phyloP scores from a whole-genome alignment of 1,140 invertebrate species.

The Caenorhabditis inopinata region DNA sequence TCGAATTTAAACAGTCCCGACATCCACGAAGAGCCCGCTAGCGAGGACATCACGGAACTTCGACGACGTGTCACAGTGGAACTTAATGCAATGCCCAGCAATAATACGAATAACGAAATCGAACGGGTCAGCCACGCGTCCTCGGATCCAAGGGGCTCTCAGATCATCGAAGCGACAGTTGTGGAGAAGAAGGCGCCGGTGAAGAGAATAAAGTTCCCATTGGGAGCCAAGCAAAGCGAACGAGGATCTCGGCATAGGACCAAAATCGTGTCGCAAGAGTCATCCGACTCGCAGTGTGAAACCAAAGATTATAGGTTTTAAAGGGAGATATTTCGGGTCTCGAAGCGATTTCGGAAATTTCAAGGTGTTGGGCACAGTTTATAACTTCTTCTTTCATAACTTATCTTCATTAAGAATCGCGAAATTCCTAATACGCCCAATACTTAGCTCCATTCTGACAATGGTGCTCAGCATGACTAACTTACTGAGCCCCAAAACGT shows the following conservation, averaged over 20 bases:
- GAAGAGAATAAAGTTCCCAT: slow-evolving; percentile 44
- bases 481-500: too few relatives aligned
- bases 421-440: too few relatives aligned
- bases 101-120: background rate
- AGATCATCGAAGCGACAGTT: background rate
- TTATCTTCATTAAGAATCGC: too few relatives aligned
- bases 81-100: background rate
- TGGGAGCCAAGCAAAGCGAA: slow-evolving; percentile 40
- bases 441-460: too few relatives aligned
- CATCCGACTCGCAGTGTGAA: background rate
- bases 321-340: too few relatives aligned
- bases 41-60: background rate
- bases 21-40: background rate
- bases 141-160: background rate
- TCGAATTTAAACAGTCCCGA: background rate
- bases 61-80: background rate
- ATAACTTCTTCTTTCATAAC: too few relatives aligned
- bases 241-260: slow-evolving; percentile 31
- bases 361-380: too few relatives aligned
- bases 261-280: background rate
- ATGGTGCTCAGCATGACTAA: too few relatives aligned
- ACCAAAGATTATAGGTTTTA: background rate
- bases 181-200: slow-evolving; percentile 41
- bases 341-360: too few relatives aligned
- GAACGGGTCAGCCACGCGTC: background rate